These are phyloP conservation scores for Nematostella vectensis DNA, from an alignment of 92 coral and sea anemone genomes.

Conservation along the genomic window DNA sequence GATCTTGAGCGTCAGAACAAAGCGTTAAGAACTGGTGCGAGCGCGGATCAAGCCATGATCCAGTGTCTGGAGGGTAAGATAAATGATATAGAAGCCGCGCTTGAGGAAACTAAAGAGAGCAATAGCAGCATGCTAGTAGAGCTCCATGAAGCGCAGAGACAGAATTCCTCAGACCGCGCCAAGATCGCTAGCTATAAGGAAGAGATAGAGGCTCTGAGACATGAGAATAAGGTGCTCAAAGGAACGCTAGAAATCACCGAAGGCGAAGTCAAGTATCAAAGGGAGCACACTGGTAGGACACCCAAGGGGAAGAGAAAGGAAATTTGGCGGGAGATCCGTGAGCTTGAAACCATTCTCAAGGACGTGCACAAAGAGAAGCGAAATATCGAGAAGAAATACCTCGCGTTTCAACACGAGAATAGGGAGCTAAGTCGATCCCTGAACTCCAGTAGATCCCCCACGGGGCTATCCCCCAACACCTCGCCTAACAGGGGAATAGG, in stretches of 20 bases:
- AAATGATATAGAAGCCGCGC: slow-evolving; percentile 58
- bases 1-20: slow-evolving; percentile 74
- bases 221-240: slow-evolving; percentile 59
- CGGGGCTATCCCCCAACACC: background rate
- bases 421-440: slow-evolving; percentile 41
- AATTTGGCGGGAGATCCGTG: slow-evolving; percentile 86
- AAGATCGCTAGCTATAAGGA: slow-evolving; percentile 63
- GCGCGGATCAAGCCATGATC: slow-evolving; percentile 87
- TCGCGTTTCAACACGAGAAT: slow-evolving; percentile 63
- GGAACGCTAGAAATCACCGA: slow-evolving; percentile 71
- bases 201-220: slow-evolving; percentile 55
- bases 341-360: slow-evolving; percentile 83
- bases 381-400: slow-evolving; percentile 85
- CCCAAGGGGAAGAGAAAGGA: slow-evolving; percentile 77
- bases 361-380: slow-evolving; percentile 87
- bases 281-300: slow-evolving; percentile 30
- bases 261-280: slow-evolving; percentile 63
- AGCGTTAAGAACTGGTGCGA: slow-evolving; percentile 65
- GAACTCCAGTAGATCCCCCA: slow-evolving; percentile 14
- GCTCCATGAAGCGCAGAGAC: slow-evolving; percentile 70
- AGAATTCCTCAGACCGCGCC: slow-evolving; percentile 66
- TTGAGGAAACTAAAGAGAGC: slow-evolving; percentile 52
- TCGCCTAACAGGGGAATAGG: background rate
- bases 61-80: slow-evolving; percentile 68
- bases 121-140: slow-evolving; percentile 64